Evolutionary conservation across 2,888 invertebrate genomes (phyloP).

Genomic region (Willowsia nigromaculata): DNA sequence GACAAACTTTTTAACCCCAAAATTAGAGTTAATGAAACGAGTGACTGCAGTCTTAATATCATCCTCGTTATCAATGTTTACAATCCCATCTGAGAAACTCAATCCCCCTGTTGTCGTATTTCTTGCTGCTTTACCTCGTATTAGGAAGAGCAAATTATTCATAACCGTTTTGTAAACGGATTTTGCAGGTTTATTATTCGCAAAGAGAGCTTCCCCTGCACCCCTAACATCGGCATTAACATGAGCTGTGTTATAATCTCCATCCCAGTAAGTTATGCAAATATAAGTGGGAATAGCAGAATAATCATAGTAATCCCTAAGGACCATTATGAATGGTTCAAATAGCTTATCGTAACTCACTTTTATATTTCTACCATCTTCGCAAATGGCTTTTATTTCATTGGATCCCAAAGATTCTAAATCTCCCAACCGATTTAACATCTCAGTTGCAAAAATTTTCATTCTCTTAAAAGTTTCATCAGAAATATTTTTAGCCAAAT

Average conservation of each 20-base stretch:
- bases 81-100: neutral
- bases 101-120: neutral
- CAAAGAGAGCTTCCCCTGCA: neutral
- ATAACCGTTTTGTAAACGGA: neutral
- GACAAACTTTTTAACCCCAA: neutral
- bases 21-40: neutral
- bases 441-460: neutral
- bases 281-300: constrained; percentile 21
- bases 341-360: constrained; percentile 38
- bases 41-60: neutral
- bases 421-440: neutral
- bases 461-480: neutral
- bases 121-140: neutral
- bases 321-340: constrained; percentile 25
- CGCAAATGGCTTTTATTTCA: neutral
- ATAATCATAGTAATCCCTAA: neutral
- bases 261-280: constrained; percentile 25
- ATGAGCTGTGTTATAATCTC: neutral
- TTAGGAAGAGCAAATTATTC: constrained; percentile 46
- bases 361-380: neutral
- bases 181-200: neutral
- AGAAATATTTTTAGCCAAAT: constrained; percentile 23
- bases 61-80: neutral
- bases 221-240: neutral
- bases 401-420: neutral